Evolutionary conservation across 1,140 invertebrate species (phyloP).

Genomic region (Drosophila burlai): DNA sequence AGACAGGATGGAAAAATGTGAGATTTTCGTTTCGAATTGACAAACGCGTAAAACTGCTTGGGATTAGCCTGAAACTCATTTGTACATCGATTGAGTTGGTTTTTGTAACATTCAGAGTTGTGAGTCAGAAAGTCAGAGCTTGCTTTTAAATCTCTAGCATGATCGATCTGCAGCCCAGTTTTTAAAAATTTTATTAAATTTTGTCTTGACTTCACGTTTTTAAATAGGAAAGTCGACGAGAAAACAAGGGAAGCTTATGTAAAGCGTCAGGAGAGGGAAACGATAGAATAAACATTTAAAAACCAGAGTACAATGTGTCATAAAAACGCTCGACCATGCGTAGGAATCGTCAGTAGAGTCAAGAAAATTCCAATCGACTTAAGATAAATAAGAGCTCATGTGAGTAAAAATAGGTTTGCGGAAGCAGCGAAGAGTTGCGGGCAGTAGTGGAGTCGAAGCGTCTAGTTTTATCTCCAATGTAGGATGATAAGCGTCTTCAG

Average conservation of each 20-base stretch:
- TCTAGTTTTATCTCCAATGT: too few species aligned
- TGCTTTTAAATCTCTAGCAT: too few species aligned
- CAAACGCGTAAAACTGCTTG: not conserved
- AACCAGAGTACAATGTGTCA: not conserved
- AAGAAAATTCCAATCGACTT: not conserved
- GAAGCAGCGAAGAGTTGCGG: too few species aligned
- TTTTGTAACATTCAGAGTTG: not conserved
- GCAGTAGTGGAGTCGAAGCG: not conserved
- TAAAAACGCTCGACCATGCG: not conserved
- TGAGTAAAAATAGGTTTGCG: not conserved
- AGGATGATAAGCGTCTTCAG: too few species aligned
- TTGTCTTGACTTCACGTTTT: not conserved
- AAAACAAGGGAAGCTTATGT: not conserved
- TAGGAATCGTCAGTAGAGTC: not conserved
- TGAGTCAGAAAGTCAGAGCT: not conserved
- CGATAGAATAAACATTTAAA: not conserved
- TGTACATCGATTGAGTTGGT: not conserved
- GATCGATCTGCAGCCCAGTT: too few species aligned
- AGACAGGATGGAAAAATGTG: not conserved
- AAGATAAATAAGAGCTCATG: not conserved
- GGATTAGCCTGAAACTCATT: not conserved
- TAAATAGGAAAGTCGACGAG: not conserved
- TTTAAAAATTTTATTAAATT: too few species aligned
- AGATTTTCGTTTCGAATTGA: not conserved
- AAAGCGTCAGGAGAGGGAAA: not conserved